Evolutionary conservation across 2,797 vertebrate genomes (phyloP), one percentile per base, ranked within the genome.

Genomic region (Serranus cabrilla): DNA sequence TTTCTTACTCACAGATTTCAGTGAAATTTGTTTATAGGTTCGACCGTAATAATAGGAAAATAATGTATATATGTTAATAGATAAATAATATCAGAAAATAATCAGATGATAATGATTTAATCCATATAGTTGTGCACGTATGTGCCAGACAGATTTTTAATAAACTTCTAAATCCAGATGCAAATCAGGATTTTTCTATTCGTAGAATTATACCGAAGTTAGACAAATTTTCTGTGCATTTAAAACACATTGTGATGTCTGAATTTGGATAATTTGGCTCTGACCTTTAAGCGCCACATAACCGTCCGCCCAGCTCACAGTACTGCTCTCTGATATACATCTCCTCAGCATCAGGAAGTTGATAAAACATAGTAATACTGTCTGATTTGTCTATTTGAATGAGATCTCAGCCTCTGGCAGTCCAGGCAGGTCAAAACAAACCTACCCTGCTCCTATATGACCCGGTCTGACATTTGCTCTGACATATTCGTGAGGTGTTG

Each of bases 401-500:
- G 23, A 39, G 47, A 10, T 31, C 47, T 46, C 17, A 2, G 27
- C 42, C 39, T 40, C 2, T 21, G 37, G 25, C 52, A 34, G 20
- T 1, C 4, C 42, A 42, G 5, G n/a, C 20, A 39, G 20, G 23
- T 58, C 20, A 18, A 54, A 79, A 27, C 60, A 18, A 34, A 54
- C 61, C 18, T 0, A 57, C 7, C 40, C n/a, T 11, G 9, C 8
- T n/a, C 0, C 23, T 23, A 0, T 45, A 14, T 34, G 63, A 74
- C 25, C 73, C 39, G 65, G 17, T 51, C 39, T 75, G 83, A 59
- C 73, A 69, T 75, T 73, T 71, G 67, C 34, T 50, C 34, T 49
- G 52, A 55, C 49, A 42, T 71, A 16, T 40, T 20, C 4, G 16
- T 12, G 43, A 57, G 20, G 51, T 59, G 17, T 49, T 0, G 9